A percentile compares a stretch with the other conserved stretches of the same genome.
phyloP scores from a whole-genome alignment of 2,888 invertebrate species.

The Brassicogethes aeneus region DNA sequence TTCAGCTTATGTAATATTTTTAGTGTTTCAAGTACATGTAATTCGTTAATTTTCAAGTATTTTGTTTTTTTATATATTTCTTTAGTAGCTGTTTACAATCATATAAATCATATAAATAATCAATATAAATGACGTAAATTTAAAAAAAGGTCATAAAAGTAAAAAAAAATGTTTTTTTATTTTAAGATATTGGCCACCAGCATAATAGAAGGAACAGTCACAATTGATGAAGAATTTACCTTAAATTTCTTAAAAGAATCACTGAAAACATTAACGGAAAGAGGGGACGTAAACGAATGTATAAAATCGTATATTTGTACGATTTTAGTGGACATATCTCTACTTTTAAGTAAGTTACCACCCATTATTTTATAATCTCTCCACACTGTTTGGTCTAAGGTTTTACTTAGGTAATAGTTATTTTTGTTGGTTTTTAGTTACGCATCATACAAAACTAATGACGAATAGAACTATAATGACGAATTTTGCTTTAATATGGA shows the following conservation, averaged over 20 bases:
- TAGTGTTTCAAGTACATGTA: too few species aligned
- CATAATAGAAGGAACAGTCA: slow-evolving; percentile 9
- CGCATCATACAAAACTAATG: slow-evolving; percentile 15
- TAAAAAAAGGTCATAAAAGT: neutral
- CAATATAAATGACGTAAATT: neutral
- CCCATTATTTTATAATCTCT: slow-evolving; percentile 3
- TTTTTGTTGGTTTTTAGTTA: slow-evolving; percentile 21
- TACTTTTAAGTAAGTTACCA: slow-evolving; percentile 28
- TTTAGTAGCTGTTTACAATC: too few species aligned
- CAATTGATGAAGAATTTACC: slow-evolving; percentile 9
- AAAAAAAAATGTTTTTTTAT: slow-evolving; percentile 3
- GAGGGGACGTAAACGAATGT: slow-evolving; percentile 34
- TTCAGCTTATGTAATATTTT: too few species aligned
- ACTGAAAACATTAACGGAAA: slow-evolving; percentile 21
- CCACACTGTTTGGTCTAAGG: too few species aligned
- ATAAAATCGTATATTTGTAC: slow-evolving; percentile 23
- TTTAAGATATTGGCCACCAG: slow-evolving; percentile 12
- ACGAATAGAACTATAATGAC: slow-evolving; percentile 10
- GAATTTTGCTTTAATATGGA: slow-evolving; percentile 20
- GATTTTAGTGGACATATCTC: slow-evolving; percentile 26
- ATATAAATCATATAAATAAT: neutral
- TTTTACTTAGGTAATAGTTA: neutral
- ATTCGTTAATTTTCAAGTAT: neutral
- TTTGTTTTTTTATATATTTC: neutral
- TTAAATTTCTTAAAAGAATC: slow-evolving; percentile 17